Evolutionary conservation across 92 coral and sea anemone genomes (phyloP), one percentile per base, ranked within the genome.

Genomic region (Zoanthus solanderi): DNA sequence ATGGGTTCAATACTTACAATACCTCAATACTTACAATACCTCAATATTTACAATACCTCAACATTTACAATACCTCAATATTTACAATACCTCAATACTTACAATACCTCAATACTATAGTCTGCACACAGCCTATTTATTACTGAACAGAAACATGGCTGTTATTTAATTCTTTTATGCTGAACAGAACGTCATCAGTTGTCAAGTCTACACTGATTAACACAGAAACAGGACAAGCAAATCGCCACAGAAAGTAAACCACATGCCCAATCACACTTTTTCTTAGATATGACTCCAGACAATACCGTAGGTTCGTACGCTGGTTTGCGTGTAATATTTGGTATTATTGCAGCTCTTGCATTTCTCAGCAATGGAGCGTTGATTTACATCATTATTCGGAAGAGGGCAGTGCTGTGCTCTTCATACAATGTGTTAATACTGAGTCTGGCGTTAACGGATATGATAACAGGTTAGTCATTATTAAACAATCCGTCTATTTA

Each of bases 321-420:
- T 28, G 83, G 83, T 8, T 88, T 90, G 79, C 91, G 83, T 72
- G 80, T 87, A 6, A 67, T 92, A 18, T 92, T 93, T 78, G 96
- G 98, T 28, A n/a, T 94, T 12, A 96, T 96, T 50, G 98, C 98
- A n/a, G 90, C 61, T 54, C 76, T 90, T 15, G 87, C 98, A 48
- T 91, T 96, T 77, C 67, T 87, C 42, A 94, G 96, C 75, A 96
- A 96, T 81, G 83, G 89, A 23, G 82, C 95, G 5, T 84, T 94
- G 10, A 92, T 96, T 50, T 57, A 89, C 60, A 90, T 94, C 45
- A 92, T 96, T 34, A 54, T 93, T 23, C 88, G 89, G 79, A 94
- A 92, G 45, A 87, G 97, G 4, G 74, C 92, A 17, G 92, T 94
- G 97, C 88, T 96, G 6, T 80, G 83, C 7, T 94, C 92, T 61